Percentiles rank a stretch among this genome's conserved stretches.
These are phyloP conservation scores for Ophion costatus DNA, from an alignment of 2,888 invertebrate species.

Conservation along the genomic window DNA sequence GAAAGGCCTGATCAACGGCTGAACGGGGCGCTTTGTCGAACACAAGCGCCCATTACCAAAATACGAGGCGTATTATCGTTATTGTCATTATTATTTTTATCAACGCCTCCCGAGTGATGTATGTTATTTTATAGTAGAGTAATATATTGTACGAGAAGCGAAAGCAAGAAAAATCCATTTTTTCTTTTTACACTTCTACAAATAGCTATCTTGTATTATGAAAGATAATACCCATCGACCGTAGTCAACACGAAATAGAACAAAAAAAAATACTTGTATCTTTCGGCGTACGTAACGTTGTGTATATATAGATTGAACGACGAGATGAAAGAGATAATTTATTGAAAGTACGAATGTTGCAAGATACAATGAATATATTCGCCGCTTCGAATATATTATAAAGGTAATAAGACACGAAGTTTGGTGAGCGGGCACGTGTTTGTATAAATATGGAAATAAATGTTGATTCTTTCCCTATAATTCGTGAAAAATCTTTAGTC, in stretches of 20 bases:
- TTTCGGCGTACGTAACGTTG: constrained; percentile 48
- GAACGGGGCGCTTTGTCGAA: constrained; percentile 18
- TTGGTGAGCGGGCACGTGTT: constrained; percentile 34
- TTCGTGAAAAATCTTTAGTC: constrained; percentile 25
- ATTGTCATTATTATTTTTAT: constrained; percentile 28
- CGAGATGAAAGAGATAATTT: constrained; percentile 49
- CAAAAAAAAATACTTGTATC: constrained; percentile 17
- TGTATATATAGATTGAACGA: constrained; percentile 39
- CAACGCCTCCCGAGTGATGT: constrained; percentile 67
- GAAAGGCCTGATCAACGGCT: constrained; percentile 2
- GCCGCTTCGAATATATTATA: constrained; percentile 32
- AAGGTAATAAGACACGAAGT: constrained; percentile 10
- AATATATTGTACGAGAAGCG: constrained; percentile 66
- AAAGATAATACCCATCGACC: constrained; percentile 54
- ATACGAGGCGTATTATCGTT: constrained; percentile 49
- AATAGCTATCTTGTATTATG: constrained; percentile 59
- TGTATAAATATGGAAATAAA: constrained; percentile 75
- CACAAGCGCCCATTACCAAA: constrained; percentile 53
- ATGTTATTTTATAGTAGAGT: constrained; percentile 61
- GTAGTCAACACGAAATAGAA: constrained; percentile 42
- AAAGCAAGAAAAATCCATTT: constrained; percentile 39
- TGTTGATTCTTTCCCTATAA: constrained; percentile 72
- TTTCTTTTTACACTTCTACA: constrained; percentile 18
- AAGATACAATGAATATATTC: constrained; percentile 39
- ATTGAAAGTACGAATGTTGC: constrained; percentile 63